These are phyloP conservation scores for Ooceraea biroi DNA, from an alignment of 1,140 invertebrate genomes.

Conservation along the genomic window DNA sequence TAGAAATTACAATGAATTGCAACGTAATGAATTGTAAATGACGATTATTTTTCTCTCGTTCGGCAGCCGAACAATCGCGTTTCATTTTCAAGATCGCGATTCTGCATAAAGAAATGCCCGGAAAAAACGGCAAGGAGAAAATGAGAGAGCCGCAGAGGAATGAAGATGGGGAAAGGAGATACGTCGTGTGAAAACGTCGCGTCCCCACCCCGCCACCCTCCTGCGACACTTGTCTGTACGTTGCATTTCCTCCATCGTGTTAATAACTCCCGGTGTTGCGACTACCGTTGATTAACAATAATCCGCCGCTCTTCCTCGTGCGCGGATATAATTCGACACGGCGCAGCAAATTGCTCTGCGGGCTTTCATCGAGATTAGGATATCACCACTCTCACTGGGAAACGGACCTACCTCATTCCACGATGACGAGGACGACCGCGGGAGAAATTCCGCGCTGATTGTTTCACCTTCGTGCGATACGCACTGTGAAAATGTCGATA, in stretches of 20 bases:
- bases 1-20: too few relatives aligned
- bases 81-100: too few relatives aligned
- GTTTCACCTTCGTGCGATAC: not conserved
- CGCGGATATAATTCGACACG: conserved; percentile 65
- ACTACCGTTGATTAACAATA: conserved; percentile 63
- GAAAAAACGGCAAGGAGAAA: conserved; percentile 20
- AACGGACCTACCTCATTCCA: not conserved
- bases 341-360: conserved; percentile 62
- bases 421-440: not conserved
- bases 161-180: conserved; percentile 54
- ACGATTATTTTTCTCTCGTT: too few relatives aligned
- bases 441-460: conserved; percentile 30
- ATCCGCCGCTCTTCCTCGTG: conserved; percentile 38
- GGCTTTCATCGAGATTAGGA: conserved; percentile 75
- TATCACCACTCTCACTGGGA: conserved; percentile 67
- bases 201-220: not conserved
- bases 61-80: too few relatives aligned
- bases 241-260: conserved; percentile 28
- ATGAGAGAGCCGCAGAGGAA: conserved; percentile 41
- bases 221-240: conserved; percentile 28
- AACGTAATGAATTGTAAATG: too few relatives aligned
- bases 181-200: conserved; percentile 53
- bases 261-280: conserved; percentile 48
- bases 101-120: too few relatives aligned
- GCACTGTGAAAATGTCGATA: not conserved